phyloP scores from a whole-genome alignment of 2,113 vertebrate species.

The Uria lomvia region DNA sequence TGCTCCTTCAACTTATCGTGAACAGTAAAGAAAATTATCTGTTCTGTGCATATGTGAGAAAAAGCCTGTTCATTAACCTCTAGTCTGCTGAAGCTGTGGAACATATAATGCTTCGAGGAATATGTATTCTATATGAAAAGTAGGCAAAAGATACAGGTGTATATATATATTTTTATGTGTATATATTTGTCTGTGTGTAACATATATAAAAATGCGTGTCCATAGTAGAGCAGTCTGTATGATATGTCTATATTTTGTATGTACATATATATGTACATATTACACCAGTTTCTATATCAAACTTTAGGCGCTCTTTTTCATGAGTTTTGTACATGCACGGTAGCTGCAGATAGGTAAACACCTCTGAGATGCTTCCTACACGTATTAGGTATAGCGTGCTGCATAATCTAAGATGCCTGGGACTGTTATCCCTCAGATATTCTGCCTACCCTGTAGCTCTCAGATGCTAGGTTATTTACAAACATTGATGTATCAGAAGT shows the following conservation, averaged over 20 bases:
- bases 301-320: background rate
- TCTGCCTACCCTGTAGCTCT: background rate
- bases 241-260: background rate
- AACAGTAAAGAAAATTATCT: slow-evolving; percentile 75
- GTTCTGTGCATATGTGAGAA: slow-evolving; percentile 68
- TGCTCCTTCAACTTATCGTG: slow-evolving; percentile 68
- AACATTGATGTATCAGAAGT: background rate
- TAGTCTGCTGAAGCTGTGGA: slow-evolving; percentile 49
- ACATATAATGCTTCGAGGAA: background rate
- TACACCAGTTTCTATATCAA: background rate
- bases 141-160: background rate
- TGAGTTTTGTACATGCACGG: background rate
- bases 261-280: background rate
- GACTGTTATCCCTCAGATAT: background rate
- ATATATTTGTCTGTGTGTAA: background rate
- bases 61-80: slow-evolving; percentile 65
- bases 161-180: background rate
- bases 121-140: background rate
- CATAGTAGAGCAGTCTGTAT: background rate
- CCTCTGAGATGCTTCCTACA: background rate
- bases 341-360: background rate
- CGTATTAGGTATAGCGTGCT: background rate
- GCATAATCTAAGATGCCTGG: background rate
- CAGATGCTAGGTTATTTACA: background rate
- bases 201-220: background rate